phyloP scores from a whole-genome alignment of 2,888 invertebrate species.

The Chydorus sphaericus region DNA sequence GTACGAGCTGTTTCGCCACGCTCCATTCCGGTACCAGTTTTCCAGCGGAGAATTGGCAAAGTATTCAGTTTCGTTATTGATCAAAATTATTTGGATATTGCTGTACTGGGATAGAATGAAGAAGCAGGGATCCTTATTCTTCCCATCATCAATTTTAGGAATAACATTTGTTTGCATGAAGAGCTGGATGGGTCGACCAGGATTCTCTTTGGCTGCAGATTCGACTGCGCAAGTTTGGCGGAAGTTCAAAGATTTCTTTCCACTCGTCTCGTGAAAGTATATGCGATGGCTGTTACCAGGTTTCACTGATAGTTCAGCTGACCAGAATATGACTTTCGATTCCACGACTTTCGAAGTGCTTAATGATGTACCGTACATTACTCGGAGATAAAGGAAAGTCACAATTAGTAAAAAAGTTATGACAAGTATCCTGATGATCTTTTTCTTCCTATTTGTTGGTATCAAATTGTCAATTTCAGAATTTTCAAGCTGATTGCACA shows the following conservation, averaged over 20 bases:
- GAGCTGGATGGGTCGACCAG: neutral
- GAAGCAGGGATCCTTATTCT: neutral
- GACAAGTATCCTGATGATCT: too few species aligned
- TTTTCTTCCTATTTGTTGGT: too few species aligned
- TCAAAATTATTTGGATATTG: slow-evolving; percentile 37
- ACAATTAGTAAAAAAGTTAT: too few species aligned
- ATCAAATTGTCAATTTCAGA: too few species aligned
- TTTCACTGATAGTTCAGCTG: too few species aligned
- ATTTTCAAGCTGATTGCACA: too few species aligned
- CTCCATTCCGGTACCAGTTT: slow-evolving; percentile 37
- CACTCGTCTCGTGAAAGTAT: neutral
- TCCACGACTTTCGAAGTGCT: too few species aligned
- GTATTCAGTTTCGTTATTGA: slow-evolving; percentile 35
- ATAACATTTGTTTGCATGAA: slow-evolving; percentile 3
- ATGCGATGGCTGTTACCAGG: neutral
- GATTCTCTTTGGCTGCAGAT: neutral
- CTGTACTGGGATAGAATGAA: slow-evolving; percentile 23
- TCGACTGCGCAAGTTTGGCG: slow-evolving; percentile 5
- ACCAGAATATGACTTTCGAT: too few species aligned
- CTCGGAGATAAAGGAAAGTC: too few species aligned
- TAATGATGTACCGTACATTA: too few species aligned
- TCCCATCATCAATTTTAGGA: neutral
- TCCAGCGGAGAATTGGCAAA: slow-evolving; percentile 41
- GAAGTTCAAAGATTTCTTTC: neutral
- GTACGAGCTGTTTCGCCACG: slow-evolving; percentile 28